Conservation (phyloP, 2,888 invertebrate species). For the Dione juno region DNA sequence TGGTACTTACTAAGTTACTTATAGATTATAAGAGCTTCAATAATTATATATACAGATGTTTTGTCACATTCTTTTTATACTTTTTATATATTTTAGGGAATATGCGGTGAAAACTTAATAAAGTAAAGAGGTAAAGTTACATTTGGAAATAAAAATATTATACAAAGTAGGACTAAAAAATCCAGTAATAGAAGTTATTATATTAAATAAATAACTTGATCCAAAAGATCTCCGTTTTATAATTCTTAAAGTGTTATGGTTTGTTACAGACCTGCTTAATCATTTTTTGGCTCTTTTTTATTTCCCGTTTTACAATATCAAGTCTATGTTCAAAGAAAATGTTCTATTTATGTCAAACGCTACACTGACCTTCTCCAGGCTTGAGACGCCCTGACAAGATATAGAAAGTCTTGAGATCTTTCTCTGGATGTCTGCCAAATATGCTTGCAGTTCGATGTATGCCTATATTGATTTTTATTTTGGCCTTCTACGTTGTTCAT, state of each 20-base stretch:
- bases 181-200: too few relatives aligned
- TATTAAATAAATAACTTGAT: not conserved
- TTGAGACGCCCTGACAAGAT: conserved; percentile 25
- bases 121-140: not conserved
- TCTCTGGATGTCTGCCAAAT: conserved; percentile 20
- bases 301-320: not conserved
- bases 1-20: too few relatives aligned
- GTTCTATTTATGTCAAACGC: conserved; percentile 3
- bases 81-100: too few relatives aligned
- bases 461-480: conserved; percentile 18
- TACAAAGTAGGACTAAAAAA: not conserved
- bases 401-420: conserved; percentile 27
- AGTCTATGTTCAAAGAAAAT: not conserved
- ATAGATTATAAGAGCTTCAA: too few relatives aligned
- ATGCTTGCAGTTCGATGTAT: conserved; percentile 6
- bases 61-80: too few relatives aligned
- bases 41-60: too few relatives aligned
- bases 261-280: too few relatives aligned
- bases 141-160: not conserved
- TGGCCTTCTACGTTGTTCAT: conserved; percentile 2
- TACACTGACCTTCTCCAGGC: conserved; percentile 20
- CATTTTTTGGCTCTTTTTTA: not conserved
- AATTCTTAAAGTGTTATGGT: too few relatives aligned
- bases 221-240: too few relatives aligned
- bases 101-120: too few relatives aligned